Evolutionary conservation across 2,797 vertebrate species (phyloP), one percentile per base, ranked within the genome.

Genomic region (Enteromius fasciolatus): DNA sequence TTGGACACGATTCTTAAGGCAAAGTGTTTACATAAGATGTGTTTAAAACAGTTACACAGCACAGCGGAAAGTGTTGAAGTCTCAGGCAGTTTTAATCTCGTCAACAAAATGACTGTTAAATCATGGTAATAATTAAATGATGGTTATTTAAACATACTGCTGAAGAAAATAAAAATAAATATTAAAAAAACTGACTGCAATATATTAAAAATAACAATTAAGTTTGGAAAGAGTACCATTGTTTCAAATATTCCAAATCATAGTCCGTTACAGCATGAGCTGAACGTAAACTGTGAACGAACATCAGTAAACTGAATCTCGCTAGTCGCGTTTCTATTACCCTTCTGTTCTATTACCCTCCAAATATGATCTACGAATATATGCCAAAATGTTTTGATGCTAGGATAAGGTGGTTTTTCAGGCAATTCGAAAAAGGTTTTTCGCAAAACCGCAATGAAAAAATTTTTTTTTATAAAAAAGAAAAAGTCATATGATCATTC

Each of bases 21-120:
- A 64, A 18, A 77, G 44, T 66, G 61, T 78, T 78, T 66, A 78
- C 59, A 66, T 78, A 66, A 78, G 44, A 48, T 11, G 7, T 46
- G 39, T 64, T 64, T 25, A 33, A 64, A 77, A 44, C 57, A n/a
- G 39, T 10, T n/a, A 64, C 11, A 64, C 28, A 36, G 61, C 12
- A 3, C 12, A 15, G 41, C 3, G 10, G 41, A 64, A 76, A 64
- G 31, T n/a, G 18, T 7, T 31, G 41, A 33, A 64, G 20, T 50
- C 12, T 66, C 61, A 18, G 11, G 44, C 20, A 23, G 72, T 17
- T 63, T 50, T 78, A 33, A 78, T 66, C 39, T 28, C 1, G 20
- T 36, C 20, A 66, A 31, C 10, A 20, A 31, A 44, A 76, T 48
- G 18, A n/a, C 25, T 8, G 25, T 64, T 63, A 18, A 23, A 31